Conservation (phyloP, 1,140 invertebrate species). For the Galleria mellonella region DNA sequence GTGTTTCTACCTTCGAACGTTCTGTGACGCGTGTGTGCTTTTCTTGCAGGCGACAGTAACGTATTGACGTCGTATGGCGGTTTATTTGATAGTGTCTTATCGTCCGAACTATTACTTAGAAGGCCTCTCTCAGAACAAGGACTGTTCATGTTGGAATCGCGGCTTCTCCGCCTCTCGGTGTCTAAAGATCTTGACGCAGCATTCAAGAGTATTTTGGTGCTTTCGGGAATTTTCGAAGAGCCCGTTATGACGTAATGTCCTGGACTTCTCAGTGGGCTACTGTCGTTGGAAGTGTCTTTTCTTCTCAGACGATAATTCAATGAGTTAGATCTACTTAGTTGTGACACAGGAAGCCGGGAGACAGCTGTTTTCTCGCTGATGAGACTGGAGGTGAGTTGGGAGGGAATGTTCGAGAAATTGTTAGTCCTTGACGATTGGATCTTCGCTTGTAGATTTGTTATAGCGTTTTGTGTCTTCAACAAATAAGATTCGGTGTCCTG, state of each 20-base stretch:
- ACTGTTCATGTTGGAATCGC: conserved; percentile 62
- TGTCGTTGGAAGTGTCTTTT: conserved; percentile 51
- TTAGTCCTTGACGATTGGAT: conserved; percentile 54
- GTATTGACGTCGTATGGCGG: conserved; percentile 42
- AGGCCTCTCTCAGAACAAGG: conserved; percentile 47
- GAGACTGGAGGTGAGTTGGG: conserved; percentile 54
- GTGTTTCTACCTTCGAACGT: conserved; percentile 33
- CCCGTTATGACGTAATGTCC: conserved; percentile 69
- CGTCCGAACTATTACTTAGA: conserved; percentile 58
- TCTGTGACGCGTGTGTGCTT: conserved; percentile 45
- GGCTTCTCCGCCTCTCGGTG: conserved; percentile 33
- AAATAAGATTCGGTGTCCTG: conserved; percentile 79
- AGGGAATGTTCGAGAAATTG: conserved; percentile 42
- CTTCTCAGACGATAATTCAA: conserved; percentile 63
- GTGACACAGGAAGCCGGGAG: conserved; percentile 61
- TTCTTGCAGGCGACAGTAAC: conserved; percentile 45
- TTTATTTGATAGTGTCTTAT: conserved; percentile 53
- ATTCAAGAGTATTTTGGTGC: conserved; percentile 46
- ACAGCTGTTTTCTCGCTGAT: conserved; percentile 62
- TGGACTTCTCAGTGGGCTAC: conserved; percentile 65
- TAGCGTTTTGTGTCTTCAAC: conserved; percentile 80
- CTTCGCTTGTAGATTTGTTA: conserved; percentile 78
- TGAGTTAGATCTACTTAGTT: conserved; percentile 66
- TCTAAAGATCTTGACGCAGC: conserved; percentile 60
- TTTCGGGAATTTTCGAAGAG: conserved; percentile 46